Conservation (phyloP, 2,113 vertebrate genomes). For the Notarius quadriscutis region DNA sequence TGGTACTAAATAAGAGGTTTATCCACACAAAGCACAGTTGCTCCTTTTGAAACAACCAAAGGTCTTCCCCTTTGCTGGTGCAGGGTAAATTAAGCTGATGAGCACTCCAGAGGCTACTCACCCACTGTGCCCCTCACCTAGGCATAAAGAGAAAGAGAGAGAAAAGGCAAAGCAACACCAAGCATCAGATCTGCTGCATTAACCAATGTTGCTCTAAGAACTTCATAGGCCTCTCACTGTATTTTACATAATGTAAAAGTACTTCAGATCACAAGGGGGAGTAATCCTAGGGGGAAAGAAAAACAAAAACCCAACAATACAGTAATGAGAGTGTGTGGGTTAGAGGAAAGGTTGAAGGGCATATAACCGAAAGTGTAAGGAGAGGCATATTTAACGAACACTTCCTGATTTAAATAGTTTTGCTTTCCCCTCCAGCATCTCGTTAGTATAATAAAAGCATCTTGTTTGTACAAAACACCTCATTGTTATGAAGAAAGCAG, state of each 20-base stretch:
- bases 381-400: not conserved
- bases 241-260: not conserved
- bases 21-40: conserved; percentile 6
- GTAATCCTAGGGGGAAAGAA: no score
- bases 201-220: not conserved
- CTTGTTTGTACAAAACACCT: not conserved
- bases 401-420: not conserved
- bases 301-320: not conserved
- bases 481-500: not conserved
- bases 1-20: conserved; percentile 1
- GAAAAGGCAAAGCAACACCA: conserved; percentile 52
- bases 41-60: not conserved
- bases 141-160: conserved; percentile 58
- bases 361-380: not conserved
- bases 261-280: not conserved
- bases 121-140: conserved; percentile 67
- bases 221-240: not conserved
- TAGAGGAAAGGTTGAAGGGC: no score
- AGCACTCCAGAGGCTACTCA: conserved; percentile 60
- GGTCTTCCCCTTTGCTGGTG: not conserved
- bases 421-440: not conserved
- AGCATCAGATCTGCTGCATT: conserved; percentile 22
- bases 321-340: not conserved
- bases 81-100: conserved; percentile 20
- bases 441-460: not conserved